phyloP scores from a whole-genome alignment of 2,797 vertebrate species.

The Aldrovandia affinis region DNA sequence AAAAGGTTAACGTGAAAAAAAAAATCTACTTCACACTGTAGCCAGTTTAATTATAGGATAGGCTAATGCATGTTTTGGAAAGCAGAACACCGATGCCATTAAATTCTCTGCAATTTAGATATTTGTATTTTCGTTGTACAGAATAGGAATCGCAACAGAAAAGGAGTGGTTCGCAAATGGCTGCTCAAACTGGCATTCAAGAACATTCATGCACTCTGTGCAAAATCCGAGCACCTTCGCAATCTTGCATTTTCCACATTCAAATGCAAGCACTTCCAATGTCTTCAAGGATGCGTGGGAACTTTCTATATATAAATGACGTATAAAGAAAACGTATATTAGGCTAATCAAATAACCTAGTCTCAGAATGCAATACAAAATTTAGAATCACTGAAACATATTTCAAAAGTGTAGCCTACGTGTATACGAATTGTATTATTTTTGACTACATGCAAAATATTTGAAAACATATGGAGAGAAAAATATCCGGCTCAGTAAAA shows the following conservation, averaged over 20 bases:
- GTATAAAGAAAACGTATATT: background rate
- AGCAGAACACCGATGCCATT: background rate
- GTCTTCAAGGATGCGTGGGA: background rate
- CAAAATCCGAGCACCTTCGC: background rate
- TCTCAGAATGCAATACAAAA: no score
- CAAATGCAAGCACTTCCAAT: background rate
- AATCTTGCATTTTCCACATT: background rate
- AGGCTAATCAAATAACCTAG: background rate
- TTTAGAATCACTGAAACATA: no score
- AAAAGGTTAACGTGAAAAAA: background rate
- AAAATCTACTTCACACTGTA: background rate
- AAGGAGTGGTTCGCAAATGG: background rate
- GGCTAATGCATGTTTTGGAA: background rate
- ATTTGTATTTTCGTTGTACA: background rate
- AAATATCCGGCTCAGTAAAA: no score
- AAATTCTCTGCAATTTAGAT: background rate
- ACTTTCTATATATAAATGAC: background rate
- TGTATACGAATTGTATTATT: no score
- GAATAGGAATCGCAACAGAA: background rate
- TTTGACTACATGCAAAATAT: no score
- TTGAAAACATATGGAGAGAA: no score
- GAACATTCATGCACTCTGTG: background rate
- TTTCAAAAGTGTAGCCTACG: no score
- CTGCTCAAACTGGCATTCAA: background rate
- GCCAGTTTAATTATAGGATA: background rate